These are phyloP conservation scores for Acropora tenuis DNA, from an alignment of 64 coral and sea anemone genomes.

Conservation along the genomic window DNA sequence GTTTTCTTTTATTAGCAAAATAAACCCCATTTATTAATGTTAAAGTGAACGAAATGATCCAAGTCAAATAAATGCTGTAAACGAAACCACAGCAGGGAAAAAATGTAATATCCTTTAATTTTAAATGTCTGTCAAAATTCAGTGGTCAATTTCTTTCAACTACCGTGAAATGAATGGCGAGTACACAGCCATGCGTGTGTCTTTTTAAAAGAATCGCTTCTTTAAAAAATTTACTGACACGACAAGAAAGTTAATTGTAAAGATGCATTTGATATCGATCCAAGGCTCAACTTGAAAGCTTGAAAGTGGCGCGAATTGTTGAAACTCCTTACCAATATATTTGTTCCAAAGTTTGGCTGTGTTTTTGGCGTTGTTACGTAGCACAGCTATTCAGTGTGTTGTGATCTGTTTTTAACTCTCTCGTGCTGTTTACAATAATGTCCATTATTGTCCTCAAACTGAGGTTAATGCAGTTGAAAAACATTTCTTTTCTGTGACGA, in stretches of 20 bases:
- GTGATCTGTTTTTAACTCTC: background rate
- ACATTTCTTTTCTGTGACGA: too few species aligned
- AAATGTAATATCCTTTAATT: background rate
- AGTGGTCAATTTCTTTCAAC: too few species aligned
- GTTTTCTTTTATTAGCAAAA: background rate
- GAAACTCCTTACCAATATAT: background rate
- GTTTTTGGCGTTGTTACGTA: background rate
- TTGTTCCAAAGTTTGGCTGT: background rate
- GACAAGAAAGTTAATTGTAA: background rate
- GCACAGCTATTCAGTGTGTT: background rate
- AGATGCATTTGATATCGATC: background rate
- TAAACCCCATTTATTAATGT: background rate
- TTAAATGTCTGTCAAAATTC: background rate
- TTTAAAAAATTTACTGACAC: too few species aligned
- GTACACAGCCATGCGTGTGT: too few species aligned
- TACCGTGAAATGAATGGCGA: too few species aligned
- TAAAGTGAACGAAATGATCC: background rate
- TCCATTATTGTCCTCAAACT: too few species aligned
- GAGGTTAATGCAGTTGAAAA: too few species aligned
- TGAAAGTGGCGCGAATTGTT: conserved; percentile 3
- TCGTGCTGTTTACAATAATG: too few species aligned
- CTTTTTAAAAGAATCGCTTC: too few species aligned
- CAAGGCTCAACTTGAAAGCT: background rate
- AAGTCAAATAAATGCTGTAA: background rate
- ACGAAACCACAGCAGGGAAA: background rate